Conservation (phyloP, 2,797 vertebrate species). For the Coracias cyanogaster region DNA sequence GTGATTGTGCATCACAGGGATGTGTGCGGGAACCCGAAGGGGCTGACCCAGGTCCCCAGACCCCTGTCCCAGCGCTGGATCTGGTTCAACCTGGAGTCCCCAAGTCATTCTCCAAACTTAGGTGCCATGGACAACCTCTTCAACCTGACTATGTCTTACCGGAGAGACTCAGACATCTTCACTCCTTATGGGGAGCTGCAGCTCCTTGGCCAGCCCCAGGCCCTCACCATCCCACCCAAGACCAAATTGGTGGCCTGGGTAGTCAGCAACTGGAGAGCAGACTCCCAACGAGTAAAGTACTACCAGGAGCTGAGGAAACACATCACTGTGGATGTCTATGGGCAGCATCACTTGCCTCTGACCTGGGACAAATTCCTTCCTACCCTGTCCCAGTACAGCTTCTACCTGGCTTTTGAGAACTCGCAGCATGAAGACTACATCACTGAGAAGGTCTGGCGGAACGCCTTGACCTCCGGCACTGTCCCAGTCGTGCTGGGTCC, state of each 20-base stretch:
- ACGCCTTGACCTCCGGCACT: slow-evolving; percentile 42
- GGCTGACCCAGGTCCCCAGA: neutral
- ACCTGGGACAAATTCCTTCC: fast-evolving
- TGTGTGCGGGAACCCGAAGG: fast-evolving
- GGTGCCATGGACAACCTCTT: slow-evolving; percentile 45
- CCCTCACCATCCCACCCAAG: slow-evolving; percentile 21
- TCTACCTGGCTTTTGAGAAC: slow-evolving; percentile 77
- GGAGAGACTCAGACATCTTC: slow-evolving; percentile 66
- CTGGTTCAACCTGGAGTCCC: slow-evolving; percentile 71
- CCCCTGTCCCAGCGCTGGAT: slow-evolving; percentile 56
- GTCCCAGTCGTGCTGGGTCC: slow-evolving; percentile 76
- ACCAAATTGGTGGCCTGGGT: slow-evolving; percentile 70
- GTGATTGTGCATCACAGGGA: slow-evolving; percentile 67
- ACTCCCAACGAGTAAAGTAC: neutral
- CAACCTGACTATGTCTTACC: slow-evolving; percentile 73
- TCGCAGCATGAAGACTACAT: slow-evolving; percentile 59
- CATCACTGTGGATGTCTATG: slow-evolving; percentile 20
- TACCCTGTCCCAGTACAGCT: slow-evolving; percentile 56
- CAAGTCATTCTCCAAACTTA: neutral
- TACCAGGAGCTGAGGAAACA: slow-evolving; percentile 35
- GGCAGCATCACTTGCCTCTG: neutral
- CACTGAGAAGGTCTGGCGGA: slow-evolving; percentile 80
- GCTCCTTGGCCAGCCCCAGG: neutral
- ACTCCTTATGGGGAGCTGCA: slow-evolving; percentile 64
- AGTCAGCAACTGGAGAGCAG: slow-evolving; percentile 58